Base-by-base conservation (phyloP, 2,113 vertebrate genomes). In the Gobio gobio region DNA sequence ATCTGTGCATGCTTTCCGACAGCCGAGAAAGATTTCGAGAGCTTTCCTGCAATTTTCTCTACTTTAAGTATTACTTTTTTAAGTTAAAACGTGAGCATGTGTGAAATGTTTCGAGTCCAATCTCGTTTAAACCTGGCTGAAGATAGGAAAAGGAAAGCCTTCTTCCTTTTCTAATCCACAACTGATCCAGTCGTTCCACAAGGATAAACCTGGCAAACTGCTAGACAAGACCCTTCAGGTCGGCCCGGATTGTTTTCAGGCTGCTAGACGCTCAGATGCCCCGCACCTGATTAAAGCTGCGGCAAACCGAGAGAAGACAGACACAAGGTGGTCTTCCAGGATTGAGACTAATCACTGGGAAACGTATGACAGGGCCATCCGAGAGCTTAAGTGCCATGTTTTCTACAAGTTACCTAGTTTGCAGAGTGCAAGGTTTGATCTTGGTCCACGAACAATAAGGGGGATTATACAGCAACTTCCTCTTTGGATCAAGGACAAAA, bases 161-260 rank as follows among this genome's bases (percentile, higher is more conserved):
- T n/a, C 64, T 51, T 78, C 45, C 51, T 58, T 74, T 61, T 40
- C 49, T 84, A 82, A 91, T 86, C 87, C 73, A 18, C 10, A 33
- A n/a, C 70, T 85, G 80, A 89, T 90, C 87, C 83, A 66, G 86
- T 54, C 66, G 80, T 78, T 56, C 83, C 83, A 80, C 77, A 56
- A 45, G 56, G 36, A 77, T 87, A 70, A 88, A 85, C 84, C 83
- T 77, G 82, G 88, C 72, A 85, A 86, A 76, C 79, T 33, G 29
- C 74, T 68, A 86, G 82, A 70, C 83, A 82, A 86, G 85, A 74
- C 82, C 74, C 81, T 61, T 84, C 82, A 88, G 70, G 85, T 74
- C 51, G 45, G 33, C 29, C 43, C 77, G 26, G 83, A 85, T 84
- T 74, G 81, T 84, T 84, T 87, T 78, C 56, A 78, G 51, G 49